phyloP scores from a whole-genome alignment of 2,113 vertebrate genomes.

The Sterna hirundo region DNA sequence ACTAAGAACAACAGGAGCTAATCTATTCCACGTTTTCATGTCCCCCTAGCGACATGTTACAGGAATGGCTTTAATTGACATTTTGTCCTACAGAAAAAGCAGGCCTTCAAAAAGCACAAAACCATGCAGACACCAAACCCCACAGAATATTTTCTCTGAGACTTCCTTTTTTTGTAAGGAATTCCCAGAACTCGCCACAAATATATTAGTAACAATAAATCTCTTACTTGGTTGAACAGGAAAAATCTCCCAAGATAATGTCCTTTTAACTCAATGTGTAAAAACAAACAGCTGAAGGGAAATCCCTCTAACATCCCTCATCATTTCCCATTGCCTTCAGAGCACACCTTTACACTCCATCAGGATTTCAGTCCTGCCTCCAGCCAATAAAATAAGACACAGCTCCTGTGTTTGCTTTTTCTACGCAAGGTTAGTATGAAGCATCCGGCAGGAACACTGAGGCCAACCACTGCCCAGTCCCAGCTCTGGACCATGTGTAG shows the following conservation, averaged over 20 bases:
- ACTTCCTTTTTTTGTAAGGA: neutral
- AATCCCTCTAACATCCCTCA: neutral
- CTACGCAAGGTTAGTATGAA: neutral
- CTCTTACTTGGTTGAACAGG: neutral
- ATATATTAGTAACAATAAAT: neutral
- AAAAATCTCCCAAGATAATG: neutral
- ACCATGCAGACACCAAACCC: neutral
- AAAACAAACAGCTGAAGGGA: neutral
- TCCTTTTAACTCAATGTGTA: neutral
- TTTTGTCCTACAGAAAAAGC: neutral
- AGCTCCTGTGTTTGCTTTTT: neutral
- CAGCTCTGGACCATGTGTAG: accelerated
- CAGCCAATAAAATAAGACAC: neutral
- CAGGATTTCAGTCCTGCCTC: neutral
- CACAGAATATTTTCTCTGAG: neutral
- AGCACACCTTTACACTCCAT: neutral
- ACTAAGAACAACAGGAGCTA: slow-evolving; percentile 26
- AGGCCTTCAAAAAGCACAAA: neutral
- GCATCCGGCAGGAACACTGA: too few relatives aligned
- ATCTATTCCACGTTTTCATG: neutral
- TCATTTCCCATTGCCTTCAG: neutral
- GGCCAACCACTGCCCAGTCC: neutral
- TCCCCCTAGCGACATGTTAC: slow-evolving; percentile 5
- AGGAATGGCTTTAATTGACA: slow-evolving; percentile 8
- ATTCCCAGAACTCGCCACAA: neutral